Percentiles rank a stretch among this genome's conserved stretches.
These are phyloP conservation scores for Propsilocerus akamusi DNA, from an alignment of 1,140 invertebrate species.

Conservation along the genomic window DNA sequence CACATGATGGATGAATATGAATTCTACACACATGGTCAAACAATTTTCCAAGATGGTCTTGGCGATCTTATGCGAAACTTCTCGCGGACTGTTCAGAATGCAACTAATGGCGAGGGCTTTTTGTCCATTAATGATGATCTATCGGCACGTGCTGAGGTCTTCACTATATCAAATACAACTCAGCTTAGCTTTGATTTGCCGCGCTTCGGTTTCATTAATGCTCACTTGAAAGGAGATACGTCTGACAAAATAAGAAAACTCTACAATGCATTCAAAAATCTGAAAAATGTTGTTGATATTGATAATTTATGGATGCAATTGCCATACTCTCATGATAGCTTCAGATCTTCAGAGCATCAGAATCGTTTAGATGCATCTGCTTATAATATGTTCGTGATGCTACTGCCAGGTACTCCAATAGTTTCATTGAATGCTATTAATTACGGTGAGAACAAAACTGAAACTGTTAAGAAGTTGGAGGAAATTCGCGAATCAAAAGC, in stretches of 20 bases:
- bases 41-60: constrained; percentile 33
- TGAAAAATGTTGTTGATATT: constrained; percentile 8
- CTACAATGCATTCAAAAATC: constrained; percentile 11
- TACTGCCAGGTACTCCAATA: constrained; percentile 55
- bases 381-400: constrained; percentile 41
- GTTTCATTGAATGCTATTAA: constrained; percentile 32
- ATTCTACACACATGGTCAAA: constrained; percentile 36
- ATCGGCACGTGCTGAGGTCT: constrained; percentile 11
- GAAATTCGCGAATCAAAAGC: constrained; percentile 26
- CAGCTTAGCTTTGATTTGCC: constrained; percentile 18
- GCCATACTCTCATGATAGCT: constrained; percentile 11
- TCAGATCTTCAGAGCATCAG: constrained; percentile 10
- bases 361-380: constrained; percentile 15
- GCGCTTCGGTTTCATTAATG: constrained; percentile 15
- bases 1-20: constrained; percentile 27
- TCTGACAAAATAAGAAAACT: constrained; percentile 9
- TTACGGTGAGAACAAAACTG: constrained; percentile 15
- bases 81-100: constrained; percentile 30
- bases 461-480: constrained; percentile 21
- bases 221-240: constrained; percentile 9
- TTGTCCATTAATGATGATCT: constrained; percentile 19
- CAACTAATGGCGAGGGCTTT: constrained; percentile 26
- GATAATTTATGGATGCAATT: constrained; percentile 19
- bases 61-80: constrained; percentile 35
- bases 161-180: constrained; percentile 8